Evolutionary conservation across 1,140 invertebrate genomes (phyloP).

Genomic region (Drosophila sechellia): DNA sequence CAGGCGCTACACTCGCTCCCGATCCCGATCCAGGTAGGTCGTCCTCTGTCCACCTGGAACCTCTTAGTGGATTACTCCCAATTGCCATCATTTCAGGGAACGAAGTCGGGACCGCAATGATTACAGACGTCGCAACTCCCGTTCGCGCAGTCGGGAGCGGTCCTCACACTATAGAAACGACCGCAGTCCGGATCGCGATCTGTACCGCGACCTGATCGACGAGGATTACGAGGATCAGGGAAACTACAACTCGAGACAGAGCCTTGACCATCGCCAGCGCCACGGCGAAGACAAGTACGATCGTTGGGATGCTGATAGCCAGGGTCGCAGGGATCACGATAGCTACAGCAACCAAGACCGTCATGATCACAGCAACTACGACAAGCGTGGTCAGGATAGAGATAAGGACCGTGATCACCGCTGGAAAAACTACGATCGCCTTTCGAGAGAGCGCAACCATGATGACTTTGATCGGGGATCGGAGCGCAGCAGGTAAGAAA

Average conservation of each 20-base stretch:
- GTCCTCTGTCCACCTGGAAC: neutral
- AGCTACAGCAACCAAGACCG: constrained; percentile 45
- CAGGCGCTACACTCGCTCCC: constrained; percentile 65
- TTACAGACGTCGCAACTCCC: constrained; percentile 52
- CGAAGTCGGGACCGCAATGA: constrained; percentile 48
- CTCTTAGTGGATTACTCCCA: too few species aligned
- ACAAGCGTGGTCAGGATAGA: constrained; percentile 11
- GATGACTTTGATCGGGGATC: constrained; percentile 51
- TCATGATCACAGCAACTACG: constrained; percentile 17
- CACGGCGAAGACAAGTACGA: constrained; percentile 50
- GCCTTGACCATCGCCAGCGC: constrained; percentile 50
- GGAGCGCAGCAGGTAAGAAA: constrained; percentile 48
- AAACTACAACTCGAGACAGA: constrained; percentile 38
- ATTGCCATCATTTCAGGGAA: constrained; percentile 28
- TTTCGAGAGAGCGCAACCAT: constrained; percentile 45
- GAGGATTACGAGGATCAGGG: constrained; percentile 76
- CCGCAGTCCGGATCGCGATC: constrained; percentile 64
- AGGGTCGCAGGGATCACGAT: constrained; percentile 9
- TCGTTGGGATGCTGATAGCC: constrained; percentile 1
- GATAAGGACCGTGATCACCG: constrained; percentile 54
- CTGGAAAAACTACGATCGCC: constrained; percentile 60
- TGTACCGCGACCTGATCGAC: constrained; percentile 77
- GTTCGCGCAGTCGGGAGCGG: constrained; percentile 74
- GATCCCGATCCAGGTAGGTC: constrained; percentile 66
- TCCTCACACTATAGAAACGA: constrained; percentile 51